These are phyloP conservation scores for Rhodophaea formosa DNA, from an alignment of 2,888 invertebrate species.

Conservation along the genomic window DNA sequence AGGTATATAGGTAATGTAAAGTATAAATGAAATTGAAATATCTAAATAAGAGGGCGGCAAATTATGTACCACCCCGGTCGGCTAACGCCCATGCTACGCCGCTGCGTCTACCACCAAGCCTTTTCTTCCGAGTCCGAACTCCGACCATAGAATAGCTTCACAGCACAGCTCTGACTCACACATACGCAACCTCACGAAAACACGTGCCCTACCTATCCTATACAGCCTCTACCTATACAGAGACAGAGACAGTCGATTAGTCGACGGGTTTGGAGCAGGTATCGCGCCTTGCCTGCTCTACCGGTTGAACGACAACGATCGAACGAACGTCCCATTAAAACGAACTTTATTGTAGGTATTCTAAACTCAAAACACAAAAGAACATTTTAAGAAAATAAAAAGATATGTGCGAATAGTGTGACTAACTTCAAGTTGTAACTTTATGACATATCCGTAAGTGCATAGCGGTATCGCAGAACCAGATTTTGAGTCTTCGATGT, in stretches of 20 bases:
- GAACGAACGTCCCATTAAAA: conserved; percentile 65
- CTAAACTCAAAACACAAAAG: conserved; percentile 26
- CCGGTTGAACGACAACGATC: conserved; percentile 74
- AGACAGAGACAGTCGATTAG: conserved; percentile 41
- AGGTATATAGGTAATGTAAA: no score
- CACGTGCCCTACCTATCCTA: conserved; percentile 38
- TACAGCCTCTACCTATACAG: conserved; percentile 7
- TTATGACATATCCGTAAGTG: conserved; percentile 42
- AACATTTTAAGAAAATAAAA: background rate
- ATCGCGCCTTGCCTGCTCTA: conserved; percentile 50
- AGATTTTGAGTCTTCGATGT: conserved; percentile 56
- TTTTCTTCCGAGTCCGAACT: no score
- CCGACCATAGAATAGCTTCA: no score
- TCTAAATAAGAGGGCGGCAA: no score
- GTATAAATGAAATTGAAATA: no score
- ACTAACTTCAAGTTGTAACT: conserved; percentile 38
- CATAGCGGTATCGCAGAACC: conserved; percentile 66
- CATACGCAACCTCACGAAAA: conserved; percentile 39
- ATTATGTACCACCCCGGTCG: no score
- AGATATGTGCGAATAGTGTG: conserved; percentile 13
- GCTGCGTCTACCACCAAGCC: background rate
- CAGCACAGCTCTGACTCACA: conserved; percentile 40
- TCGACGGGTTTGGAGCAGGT: conserved; percentile 63
- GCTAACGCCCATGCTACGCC: no score
- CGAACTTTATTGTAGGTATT: conserved; percentile 53